Evolutionary conservation across 2,797 vertebrate genomes (phyloP).

Genomic region (Holocentrus rufus): DNA sequence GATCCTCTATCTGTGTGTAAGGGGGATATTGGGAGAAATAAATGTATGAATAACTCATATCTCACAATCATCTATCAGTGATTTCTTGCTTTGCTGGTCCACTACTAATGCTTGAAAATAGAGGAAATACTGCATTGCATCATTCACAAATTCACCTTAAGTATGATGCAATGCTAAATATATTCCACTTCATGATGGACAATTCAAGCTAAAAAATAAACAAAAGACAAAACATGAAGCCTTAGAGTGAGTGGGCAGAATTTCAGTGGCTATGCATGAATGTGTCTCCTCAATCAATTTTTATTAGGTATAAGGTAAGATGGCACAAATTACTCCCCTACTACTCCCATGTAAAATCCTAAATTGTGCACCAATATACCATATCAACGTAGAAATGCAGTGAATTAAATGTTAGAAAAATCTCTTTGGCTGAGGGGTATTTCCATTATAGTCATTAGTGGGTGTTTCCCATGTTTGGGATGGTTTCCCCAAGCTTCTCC

Average conservation of each 20-base stretch:
- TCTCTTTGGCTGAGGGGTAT: not conserved
- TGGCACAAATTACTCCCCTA: not conserved
- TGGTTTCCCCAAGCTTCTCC: not conserved
- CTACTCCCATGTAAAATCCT: not conserved
- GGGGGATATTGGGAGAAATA: too few species aligned
- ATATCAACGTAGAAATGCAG: too few species aligned
- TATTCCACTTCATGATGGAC: not conserved
- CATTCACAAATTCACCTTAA: slow-evolving; percentile 9
- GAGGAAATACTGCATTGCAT: too few species aligned
- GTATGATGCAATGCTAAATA: slow-evolving; percentile 11
- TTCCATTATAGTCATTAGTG: not conserved
- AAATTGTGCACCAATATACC: too few species aligned
- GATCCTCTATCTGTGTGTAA: too few species aligned
- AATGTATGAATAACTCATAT: too few species aligned
- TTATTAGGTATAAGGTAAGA: not conserved
- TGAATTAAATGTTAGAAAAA: too few species aligned
- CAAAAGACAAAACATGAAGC: not conserved
- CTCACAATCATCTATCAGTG: too few species aligned
- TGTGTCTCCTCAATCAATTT: not conserved
- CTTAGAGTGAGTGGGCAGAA: not conserved
- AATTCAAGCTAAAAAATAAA: not conserved
- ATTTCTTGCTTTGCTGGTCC: too few species aligned
- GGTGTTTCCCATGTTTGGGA: not conserved
- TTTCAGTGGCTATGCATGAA: not conserved
- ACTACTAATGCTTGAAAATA: too few species aligned